Evolutionary conservation across 2,888 invertebrate species (phyloP).

Genomic region (Melanargia galathea): DNA sequence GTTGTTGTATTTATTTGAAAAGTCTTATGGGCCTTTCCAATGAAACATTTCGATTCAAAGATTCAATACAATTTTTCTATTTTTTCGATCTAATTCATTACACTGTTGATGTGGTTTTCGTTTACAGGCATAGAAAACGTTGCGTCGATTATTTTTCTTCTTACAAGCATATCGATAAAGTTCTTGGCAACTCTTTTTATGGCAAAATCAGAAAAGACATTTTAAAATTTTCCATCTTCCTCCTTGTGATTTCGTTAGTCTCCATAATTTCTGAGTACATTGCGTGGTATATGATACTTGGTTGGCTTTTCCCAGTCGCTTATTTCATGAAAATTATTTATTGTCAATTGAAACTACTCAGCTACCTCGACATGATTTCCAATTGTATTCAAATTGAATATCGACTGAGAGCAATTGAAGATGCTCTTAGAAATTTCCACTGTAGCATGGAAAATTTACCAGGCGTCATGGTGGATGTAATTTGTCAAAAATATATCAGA

Average conservation of each 20-base stretch:
- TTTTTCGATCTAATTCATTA: conserved; percentile 13
- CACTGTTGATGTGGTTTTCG: neutral
- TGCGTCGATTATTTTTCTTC: conserved; percentile 1
- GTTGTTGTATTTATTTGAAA: conserved; percentile 10
- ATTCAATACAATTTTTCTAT: conserved; percentile 12
- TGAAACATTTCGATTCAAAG: conserved; percentile 6
- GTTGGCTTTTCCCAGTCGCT: neutral
- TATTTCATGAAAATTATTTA: conserved; percentile 19
- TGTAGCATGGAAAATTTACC: conserved; percentile 18
- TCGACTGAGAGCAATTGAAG: conserved; percentile 32
- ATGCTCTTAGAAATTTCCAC: conserved; percentile 30
- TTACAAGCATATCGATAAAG: neutral
- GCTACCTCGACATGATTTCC: conserved; percentile 30
- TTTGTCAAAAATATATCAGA: conserved; percentile 6
- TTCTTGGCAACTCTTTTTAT: conserved; percentile 7
- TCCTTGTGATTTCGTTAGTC: neutral
- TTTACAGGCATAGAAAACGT: conserved; percentile 3
- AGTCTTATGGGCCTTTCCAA: neutral
- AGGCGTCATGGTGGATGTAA: neutral
- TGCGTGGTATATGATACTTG: neutral
- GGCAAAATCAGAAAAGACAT: neutral
- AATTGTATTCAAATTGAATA: conserved; percentile 36
- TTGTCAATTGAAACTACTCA: conserved; percentile 28
- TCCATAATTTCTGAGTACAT: neutral
- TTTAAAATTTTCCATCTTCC: neutral